phyloP scores from a whole-genome alignment of 2,888 invertebrate species.

The Acleris sparsana region DNA sequence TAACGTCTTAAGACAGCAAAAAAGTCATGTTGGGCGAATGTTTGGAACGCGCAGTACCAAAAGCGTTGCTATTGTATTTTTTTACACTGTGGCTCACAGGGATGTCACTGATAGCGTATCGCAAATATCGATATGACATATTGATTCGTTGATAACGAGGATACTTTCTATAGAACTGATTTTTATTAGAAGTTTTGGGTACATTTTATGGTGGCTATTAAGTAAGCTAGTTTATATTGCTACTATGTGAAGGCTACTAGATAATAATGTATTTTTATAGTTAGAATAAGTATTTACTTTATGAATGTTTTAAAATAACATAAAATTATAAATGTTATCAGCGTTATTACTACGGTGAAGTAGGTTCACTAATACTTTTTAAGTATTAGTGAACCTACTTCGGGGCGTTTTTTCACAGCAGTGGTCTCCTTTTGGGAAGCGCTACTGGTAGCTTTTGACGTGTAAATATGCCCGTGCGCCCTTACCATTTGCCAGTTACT shows the following conservation, averaged over 20 bases:
- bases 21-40: neutral
- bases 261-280: too few relatives aligned
- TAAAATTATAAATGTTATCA: too few relatives aligned
- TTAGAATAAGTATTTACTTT: too few relatives aligned
- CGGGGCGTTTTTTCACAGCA: too few relatives aligned
- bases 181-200: slow-evolving; percentile 53
- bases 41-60: slow-evolving; percentile 27
- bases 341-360: too few relatives aligned
- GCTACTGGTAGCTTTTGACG: too few relatives aligned
- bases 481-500: too few relatives aligned
- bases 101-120: slow-evolving; percentile 58
- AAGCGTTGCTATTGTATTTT: slow-evolving; percentile 50
- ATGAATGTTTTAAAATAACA: too few relatives aligned
- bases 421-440: too few relatives aligned
- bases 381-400: too few relatives aligned
- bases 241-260: neutral
- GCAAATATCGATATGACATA: slow-evolving; percentile 63
- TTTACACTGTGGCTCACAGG: slow-evolving; percentile 61
- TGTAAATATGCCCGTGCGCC: too few relatives aligned
- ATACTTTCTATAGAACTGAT: slow-evolving; percentile 68
- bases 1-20: slow-evolving; percentile 5
- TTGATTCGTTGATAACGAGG: slow-evolving; percentile 73
- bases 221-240: slow-evolving; percentile 6
- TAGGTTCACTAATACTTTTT: too few relatives aligned
- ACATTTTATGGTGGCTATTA: slow-evolving; percentile 36